Evolutionary conservation across 2,113 vertebrate genomes (phyloP), one percentile per base, ranked within the genome.

Genomic region (Serinus canaria): DNA sequence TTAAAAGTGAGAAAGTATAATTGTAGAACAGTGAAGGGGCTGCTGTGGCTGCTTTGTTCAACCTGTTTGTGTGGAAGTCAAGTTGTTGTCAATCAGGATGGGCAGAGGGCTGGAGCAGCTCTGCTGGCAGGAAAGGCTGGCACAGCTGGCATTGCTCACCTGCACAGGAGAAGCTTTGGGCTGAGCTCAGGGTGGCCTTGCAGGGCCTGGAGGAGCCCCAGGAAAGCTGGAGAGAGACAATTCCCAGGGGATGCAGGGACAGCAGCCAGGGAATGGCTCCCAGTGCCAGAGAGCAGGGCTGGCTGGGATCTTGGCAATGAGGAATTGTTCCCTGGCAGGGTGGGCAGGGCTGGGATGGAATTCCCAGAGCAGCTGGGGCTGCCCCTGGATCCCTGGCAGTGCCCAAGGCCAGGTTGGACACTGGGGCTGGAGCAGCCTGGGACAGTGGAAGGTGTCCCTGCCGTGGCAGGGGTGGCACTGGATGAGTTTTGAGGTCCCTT

Each of bases 401-500:
- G 63, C 1, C 55, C 77, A 31, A 67, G 77, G 63, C 44, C 60
- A 44, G 53, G 31, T 0, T 24, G 31, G 83, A 50, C 16, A 24
- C 0, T 49, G 53, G 46, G 46, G 44, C 25, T 14, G 27, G 62
- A 52, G 53, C 44, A 86, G 22, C 62, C 53, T 68, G 37, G 83
- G 2, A 49, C 37, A 44, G 37, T 37, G 53, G 39, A 0, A 77
- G 17, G 33, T 11, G 53, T 37, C 53, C 25, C 62, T 67, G 52
- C 53, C 27, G 21, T 35, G 62, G 14, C 72, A 25, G 35, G 11
- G 31, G 6, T n/a, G 50, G 43, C 0, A 12, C 3, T 19, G 19
- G 20, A 1, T 37, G 7, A 0, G 0, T 4, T 77, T 50, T 37
- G 5, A 15, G 7, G 5, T 60, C 14, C 2, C 15, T 69, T 53